These are phyloP conservation scores for Drosophila littoralis DNA, from an alignment of 1,140 invertebrate genomes.

Conservation along the genomic window DNA sequence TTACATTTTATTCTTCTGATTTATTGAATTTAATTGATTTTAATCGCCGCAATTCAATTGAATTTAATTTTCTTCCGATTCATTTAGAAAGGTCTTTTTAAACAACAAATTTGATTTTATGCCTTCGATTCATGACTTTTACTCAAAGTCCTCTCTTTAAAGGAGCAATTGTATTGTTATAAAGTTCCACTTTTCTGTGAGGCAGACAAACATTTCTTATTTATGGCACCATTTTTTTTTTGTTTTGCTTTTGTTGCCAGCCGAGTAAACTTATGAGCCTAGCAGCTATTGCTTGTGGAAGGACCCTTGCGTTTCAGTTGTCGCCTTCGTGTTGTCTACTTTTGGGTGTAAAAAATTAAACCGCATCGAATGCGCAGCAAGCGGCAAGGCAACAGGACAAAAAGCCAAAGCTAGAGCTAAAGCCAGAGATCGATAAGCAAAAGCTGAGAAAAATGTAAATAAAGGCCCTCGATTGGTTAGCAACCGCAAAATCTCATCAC, in stretches of 20 bases:
- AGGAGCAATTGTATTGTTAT: neutral
- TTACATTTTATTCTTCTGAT: too few species aligned
- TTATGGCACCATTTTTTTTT: slow-evolving; percentile 19
- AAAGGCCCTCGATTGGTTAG: slow-evolving; percentile 49
- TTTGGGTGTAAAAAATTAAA: slow-evolving; percentile 28
- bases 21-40: too few species aligned
- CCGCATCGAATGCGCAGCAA: slow-evolving; percentile 26
- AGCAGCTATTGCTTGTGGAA: slow-evolving; percentile 26
- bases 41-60: too few species aligned
- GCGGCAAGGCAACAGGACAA: slow-evolving; percentile 1
- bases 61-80: too few species aligned
- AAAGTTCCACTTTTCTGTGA: neutral
- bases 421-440: slow-evolving; percentile 67
- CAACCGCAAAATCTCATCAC: slow-evolving; percentile 79
- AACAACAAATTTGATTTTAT: too few species aligned
- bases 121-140: too few species aligned
- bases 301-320: slow-evolving; percentile 1
- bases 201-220: slow-evolving; percentile 28
- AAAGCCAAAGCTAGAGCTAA: slow-evolving; percentile 36
- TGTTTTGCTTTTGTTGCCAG: slow-evolving; percentile 17
- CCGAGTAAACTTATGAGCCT: slow-evolving; percentile 19
- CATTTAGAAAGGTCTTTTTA: too few species aligned
- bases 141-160: too few species aligned
- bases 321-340: slow-evolving; percentile 8
- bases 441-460: slow-evolving; percentile 69